Conservation (phyloP, 2,797 vertebrate genomes). For the Erithacus rubecula region DNA sequence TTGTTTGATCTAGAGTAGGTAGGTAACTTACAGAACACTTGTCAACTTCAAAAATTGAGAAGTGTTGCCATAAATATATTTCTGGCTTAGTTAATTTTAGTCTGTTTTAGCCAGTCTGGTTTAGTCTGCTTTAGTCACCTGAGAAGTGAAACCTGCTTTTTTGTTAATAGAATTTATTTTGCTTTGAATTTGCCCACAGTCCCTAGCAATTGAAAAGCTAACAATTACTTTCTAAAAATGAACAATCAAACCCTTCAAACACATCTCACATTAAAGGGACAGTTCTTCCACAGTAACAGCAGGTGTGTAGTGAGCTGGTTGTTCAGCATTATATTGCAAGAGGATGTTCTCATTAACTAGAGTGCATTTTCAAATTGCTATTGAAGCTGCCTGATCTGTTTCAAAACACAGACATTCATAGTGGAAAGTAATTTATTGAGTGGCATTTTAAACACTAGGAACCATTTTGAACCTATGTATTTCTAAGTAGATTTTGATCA, state of each 20-base stretch:
- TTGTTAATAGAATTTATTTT: neutral
- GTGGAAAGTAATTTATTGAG: neutral
- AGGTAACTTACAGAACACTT: neutral
- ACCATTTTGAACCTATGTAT: neutral
- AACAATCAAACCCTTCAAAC: neutral
- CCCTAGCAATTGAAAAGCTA: neutral
- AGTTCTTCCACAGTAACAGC: neutral
- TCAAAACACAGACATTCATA: neutral
- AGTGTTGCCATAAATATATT: neutral
- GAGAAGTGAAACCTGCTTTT: neutral
- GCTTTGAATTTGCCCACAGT: neutral
- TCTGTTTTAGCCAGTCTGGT: neutral
- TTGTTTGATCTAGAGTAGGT: neutral
- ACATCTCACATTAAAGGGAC: neutral
- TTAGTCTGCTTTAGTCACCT: neutral
- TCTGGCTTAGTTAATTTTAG: neutral
- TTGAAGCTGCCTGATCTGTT: neutral
- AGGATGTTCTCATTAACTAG: neutral
- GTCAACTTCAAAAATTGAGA: neutral
- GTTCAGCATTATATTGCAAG: neutral
- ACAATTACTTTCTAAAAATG: neutral
- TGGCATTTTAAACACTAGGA: neutral
- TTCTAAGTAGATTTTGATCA: neutral
- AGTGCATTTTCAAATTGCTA: constrained; percentile 4
- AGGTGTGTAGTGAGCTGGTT: neutral